Conservation (phyloP, 2,113 vertebrate genomes). For the Tiliqua scincoides region DNA sequence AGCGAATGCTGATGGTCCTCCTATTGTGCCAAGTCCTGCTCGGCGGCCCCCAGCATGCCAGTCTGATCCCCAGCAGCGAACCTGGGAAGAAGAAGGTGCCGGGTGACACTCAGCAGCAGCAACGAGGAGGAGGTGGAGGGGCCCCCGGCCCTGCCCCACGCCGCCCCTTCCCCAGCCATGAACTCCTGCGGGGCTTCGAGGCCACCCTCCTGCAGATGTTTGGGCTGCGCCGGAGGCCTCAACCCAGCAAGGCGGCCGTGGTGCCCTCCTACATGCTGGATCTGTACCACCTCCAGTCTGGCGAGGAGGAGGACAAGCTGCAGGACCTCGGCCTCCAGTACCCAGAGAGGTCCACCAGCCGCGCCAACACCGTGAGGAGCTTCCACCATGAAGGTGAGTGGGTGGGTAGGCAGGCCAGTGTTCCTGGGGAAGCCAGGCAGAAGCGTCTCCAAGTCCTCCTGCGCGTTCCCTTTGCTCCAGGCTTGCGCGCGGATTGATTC, state of each 20-base stretch:
- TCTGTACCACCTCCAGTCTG: constrained; percentile 96
- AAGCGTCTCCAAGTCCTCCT: no score
- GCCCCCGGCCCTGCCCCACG: constrained; percentile 82
- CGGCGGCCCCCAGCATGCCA: constrained; percentile 96
- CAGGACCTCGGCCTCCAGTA: constrained; percentile 86
- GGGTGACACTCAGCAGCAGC: neutral
- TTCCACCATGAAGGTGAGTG: constrained; percentile 97
- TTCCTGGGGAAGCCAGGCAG: no score
- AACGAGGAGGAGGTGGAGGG: constrained; percentile 57
- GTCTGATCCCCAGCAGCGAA: constrained; percentile 96
- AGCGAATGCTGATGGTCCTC: constrained; percentile 99
- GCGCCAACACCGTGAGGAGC: constrained; percentile 97
- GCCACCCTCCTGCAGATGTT: constrained; percentile 98
- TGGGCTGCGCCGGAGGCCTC: constrained; percentile 92
- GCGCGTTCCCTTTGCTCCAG: no score
- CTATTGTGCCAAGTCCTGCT: constrained; percentile 99
- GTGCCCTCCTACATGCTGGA: constrained; percentile 96
- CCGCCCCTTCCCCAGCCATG: constrained; percentile 91
- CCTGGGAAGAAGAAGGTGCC: constrained; percentile 95
- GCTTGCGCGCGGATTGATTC: no score
- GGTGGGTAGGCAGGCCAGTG: neutral
- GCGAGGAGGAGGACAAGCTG: constrained; percentile 89
- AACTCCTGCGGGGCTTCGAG: constrained; percentile 98
- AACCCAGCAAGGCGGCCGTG: constrained; percentile 88
- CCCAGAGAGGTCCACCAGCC: constrained; percentile 92